phyloP scores from a whole-genome alignment of 2,797 vertebrate genomes.

The Hylomyscus alleni region DNA sequence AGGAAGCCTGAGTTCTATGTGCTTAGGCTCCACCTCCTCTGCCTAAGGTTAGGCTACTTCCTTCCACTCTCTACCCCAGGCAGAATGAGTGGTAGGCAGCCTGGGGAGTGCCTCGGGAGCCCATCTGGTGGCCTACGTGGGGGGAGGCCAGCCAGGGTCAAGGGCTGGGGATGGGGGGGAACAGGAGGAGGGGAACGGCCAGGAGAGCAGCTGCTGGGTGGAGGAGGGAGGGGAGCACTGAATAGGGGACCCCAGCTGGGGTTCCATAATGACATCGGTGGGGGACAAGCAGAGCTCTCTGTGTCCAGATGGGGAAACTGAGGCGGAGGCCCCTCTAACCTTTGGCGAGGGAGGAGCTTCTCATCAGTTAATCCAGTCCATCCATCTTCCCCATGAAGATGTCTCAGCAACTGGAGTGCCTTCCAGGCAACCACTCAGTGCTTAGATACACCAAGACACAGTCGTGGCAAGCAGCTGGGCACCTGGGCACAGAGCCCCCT shows the following conservation, averaged over 20 bases:
- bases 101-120: slow-evolving; percentile 72
- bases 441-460: slow-evolving; percentile 7
- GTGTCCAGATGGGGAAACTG: slow-evolving; percentile 83
- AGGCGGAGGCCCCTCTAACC: slow-evolving; percentile 65
- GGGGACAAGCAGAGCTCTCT: slow-evolving; percentile 72
- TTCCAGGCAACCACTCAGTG: neutral
- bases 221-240: slow-evolving; percentile 50
- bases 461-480: slow-evolving; percentile 45
- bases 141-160: slow-evolving; percentile 79
- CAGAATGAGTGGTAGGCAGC: slow-evolving; percentile 64
- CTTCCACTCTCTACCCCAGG: neutral
- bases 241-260: slow-evolving; percentile 85
- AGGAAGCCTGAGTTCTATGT: slow-evolving; percentile 9
- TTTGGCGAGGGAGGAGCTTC: slow-evolving; percentile 47
- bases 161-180: slow-evolving; percentile 72
- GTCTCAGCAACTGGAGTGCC: neutral
- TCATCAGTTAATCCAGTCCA: slow-evolving; percentile 39
- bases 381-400: slow-evolving; percentile 41
- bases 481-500: slow-evolving; percentile 59
- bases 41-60: slow-evolving; percentile 28
- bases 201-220: slow-evolving; percentile 80
- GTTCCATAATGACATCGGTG: slow-evolving; percentile 80
- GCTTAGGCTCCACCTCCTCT: neutral
- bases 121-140: slow-evolving; percentile 82
- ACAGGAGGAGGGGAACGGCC: slow-evolving; percentile 72